Percentiles rank a stretch among this genome's conserved stretches.
Conservation (phyloP, 2,888 invertebrate species). For the Amphipoea lucens region DNA sequence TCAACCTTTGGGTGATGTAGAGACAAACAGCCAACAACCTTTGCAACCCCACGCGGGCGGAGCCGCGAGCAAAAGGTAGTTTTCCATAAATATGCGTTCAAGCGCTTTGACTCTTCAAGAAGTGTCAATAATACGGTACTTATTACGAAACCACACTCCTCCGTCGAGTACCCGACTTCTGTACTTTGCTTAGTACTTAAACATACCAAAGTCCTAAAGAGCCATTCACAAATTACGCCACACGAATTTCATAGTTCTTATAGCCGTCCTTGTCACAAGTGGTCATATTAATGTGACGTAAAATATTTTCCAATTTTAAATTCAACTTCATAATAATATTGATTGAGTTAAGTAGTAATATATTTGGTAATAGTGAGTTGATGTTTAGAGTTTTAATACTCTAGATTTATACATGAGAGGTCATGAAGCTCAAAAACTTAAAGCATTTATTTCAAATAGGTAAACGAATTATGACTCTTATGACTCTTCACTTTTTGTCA, state of each 20-base stretch:
- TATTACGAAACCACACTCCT: background rate
- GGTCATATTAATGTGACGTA: background rate
- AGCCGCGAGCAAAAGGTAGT: too few species aligned
- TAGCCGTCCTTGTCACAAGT: background rate
- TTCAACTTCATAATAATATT: background rate
- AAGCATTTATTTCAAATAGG: too few species aligned
- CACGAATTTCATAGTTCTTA: background rate
- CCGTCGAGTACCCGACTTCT: background rate
- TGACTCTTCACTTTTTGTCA: too few species aligned
- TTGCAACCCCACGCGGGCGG: background rate
- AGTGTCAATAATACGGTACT: slow-evolving; percentile 2
- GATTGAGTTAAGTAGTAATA: too few species aligned
- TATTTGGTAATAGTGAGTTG: too few species aligned
- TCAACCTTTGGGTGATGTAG: too few species aligned
- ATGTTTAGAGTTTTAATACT: too few species aligned
- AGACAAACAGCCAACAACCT: too few species aligned
- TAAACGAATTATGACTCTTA: too few species aligned
- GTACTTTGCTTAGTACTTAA: slow-evolving; percentile 1
- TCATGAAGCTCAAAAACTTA: too few species aligned
- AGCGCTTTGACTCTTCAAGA: background rate
- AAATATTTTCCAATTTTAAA: background rate
- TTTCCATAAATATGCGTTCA: background rate
- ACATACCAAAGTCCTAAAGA: background rate
- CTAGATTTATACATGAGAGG: too few species aligned
- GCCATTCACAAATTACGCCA: background rate